Percentiles rank a stretch among this genome's conserved stretches.
Evolutionary conservation across 2,888 invertebrate genomes (phyloP).

Genomic region (Melanargia galathea): DNA sequence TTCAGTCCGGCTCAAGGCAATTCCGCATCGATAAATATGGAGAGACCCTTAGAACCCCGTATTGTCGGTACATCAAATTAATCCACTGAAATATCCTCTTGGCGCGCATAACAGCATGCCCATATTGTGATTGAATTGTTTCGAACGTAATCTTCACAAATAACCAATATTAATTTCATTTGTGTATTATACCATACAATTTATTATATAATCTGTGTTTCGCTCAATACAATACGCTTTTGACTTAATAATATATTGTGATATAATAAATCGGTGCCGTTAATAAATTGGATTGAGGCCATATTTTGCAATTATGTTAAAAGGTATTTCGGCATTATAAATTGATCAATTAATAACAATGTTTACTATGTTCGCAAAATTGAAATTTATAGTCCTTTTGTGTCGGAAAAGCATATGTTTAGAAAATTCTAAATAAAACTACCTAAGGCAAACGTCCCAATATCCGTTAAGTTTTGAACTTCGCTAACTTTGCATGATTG

Average conservation of each 20-base stretch:
- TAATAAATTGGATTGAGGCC: constrained; percentile 33
- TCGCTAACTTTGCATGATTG: too few species aligned
- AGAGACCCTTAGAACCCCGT: background rate
- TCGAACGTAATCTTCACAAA: constrained; percentile 70
- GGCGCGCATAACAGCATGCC: constrained; percentile 51
- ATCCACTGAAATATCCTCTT: constrained; percentile 49
- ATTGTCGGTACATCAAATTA: constrained; percentile 71
- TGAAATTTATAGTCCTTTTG: background rate
- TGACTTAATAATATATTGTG: constrained; percentile 25
- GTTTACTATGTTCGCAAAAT: constrained; percentile 3
- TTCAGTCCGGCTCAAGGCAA: too few species aligned
- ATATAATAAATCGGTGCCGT: constrained; percentile 29
- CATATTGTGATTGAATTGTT: constrained; percentile 75
- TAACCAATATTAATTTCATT: constrained; percentile 65
- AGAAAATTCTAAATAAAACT: background rate
- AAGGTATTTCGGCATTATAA: constrained; percentile 18
- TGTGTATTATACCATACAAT: constrained; percentile 42
- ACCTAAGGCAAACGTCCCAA: too few species aligned
- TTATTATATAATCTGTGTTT: constrained; percentile 35
- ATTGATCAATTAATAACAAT: constrained; percentile 17
- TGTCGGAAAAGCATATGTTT: background rate
- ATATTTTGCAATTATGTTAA: constrained; percentile 27
- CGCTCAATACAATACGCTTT: constrained; percentile 36
- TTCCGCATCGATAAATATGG: too few species aligned
- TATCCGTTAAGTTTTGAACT: too few species aligned